Base-by-base conservation (phyloP, 2,113 vertebrate genomes). In the Stegastes partitus region DNA sequence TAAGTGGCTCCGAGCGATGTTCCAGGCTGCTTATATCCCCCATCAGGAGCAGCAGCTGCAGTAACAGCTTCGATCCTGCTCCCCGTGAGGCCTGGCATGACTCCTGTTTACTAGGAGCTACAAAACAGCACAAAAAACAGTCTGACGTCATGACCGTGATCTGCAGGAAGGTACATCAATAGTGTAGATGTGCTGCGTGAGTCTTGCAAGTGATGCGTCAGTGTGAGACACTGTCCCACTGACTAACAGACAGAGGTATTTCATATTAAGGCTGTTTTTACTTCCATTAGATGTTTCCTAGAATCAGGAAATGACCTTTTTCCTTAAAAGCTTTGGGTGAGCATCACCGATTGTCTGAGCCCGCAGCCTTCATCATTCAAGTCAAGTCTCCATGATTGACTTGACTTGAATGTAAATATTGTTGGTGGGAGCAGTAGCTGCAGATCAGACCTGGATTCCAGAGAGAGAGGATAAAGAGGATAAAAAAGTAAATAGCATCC, bases 61-160 rank as follows among this genome's bases (percentile, higher is more conserved):
- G 45, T 23, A 66, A 55, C 49, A 3, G 10, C 34, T 91, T 95
- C 92, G 87, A 94, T 93, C 82, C 37, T 34, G 68, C 91, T 77
- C 83, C 90, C 78, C 54, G 63, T 34, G 78, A 69, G 59, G 81
- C 87, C 88, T 76, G 73, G 89, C 81, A 61, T 83, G 76, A 82
- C 84, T 87, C 88, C 87, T 88, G 86, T 91, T 93, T 89, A 90
- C 89, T 76, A 89, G 76, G 75, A 71, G 74, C 75, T 77, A 2
- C 77, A 82, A 81, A 86, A 83, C 62, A 63, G 73, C 70, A 63
- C 44, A 79, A 85, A 73, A n/a, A 87, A 88, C 67, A 47, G 62
- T 49, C 70, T 79, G 77, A 88, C 84, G 88, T 92, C 91, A 91
- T n/a, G 1, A 21, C 69, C 68, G 58, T 70, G 73, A 85, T 70